These are phyloP conservation scores for Eira barbara DNA, from an alignment of 2,113 vertebrate genomes.

Conservation along the genomic window DNA sequence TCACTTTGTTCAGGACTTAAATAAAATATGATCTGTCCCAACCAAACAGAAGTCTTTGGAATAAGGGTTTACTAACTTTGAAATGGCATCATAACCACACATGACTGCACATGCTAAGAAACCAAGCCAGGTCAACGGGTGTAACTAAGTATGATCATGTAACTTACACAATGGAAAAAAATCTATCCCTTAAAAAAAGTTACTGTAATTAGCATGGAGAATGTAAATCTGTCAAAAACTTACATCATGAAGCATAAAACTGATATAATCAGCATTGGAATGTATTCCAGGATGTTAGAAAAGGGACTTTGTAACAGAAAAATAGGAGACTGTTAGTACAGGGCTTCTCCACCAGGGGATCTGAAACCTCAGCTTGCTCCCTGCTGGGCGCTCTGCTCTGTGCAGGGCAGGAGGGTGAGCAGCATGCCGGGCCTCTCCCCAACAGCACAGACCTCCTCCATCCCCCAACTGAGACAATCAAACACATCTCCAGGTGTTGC, in stretches of 20 bases:
- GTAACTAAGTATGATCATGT: neutral
- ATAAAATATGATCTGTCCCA: neutral
- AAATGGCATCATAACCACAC: neutral
- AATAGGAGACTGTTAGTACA: neutral
- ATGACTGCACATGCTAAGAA: neutral
- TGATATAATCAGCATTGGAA: neutral
- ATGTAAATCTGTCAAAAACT: neutral
- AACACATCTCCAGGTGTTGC: neutral
- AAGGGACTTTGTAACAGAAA: neutral
- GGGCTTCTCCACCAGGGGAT: neutral
- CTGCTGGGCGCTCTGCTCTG: neutral
- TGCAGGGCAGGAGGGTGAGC: neutral
- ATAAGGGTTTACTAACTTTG: neutral
- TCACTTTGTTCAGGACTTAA: neutral
- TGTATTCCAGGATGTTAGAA: neutral
- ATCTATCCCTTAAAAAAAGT: neutral
- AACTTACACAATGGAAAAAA: neutral
- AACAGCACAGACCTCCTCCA: neutral
- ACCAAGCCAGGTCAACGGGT: neutral
- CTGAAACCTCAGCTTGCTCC: neutral
- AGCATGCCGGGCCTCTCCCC: neutral
- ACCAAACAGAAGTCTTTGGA: neutral
- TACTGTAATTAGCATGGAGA: neutral
- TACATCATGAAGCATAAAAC: neutral
- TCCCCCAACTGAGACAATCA: neutral